These are phyloP conservation scores for Notiomystis cincta DNA, from an alignment of 2,113 vertebrate genomes.

Conservation along the genomic window DNA sequence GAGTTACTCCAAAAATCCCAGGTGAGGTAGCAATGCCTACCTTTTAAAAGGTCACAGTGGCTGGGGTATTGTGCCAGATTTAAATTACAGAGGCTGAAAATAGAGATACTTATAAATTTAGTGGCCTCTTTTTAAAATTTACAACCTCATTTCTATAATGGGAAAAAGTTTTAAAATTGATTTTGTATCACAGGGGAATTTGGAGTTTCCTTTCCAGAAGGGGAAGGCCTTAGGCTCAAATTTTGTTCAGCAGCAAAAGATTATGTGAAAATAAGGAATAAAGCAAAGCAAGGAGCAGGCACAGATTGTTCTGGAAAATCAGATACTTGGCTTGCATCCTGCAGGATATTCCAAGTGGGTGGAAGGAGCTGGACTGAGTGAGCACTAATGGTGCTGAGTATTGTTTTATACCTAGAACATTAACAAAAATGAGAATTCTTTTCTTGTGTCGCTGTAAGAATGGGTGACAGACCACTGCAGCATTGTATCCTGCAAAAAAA, in stretches of 20 bases:
- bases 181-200: not conserved
- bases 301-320: not conserved
- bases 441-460: not conserved
- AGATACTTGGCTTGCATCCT: not conserved
- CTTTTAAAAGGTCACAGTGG: not conserved
- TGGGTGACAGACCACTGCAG: not conserved
- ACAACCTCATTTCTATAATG: not conserved
- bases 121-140: not conserved
- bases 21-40: not conserved
- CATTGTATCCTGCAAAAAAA: not conserved
- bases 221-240: not conserved
- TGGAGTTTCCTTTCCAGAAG: not conserved
- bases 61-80: not conserved
- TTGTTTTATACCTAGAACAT: not conserved
- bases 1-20: not conserved
- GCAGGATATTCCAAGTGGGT: not conserved
- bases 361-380: not conserved
- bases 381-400: not conserved
- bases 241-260: not conserved
- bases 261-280: not conserved
- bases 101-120: not conserved
- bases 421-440: not conserved
- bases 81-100: not conserved
- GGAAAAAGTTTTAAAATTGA: not conserved
- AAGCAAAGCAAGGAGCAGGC: not conserved